Evolutionary conservation across 2,113 vertebrate genomes (phyloP).

Genomic region (Sander vitreus): DNA sequence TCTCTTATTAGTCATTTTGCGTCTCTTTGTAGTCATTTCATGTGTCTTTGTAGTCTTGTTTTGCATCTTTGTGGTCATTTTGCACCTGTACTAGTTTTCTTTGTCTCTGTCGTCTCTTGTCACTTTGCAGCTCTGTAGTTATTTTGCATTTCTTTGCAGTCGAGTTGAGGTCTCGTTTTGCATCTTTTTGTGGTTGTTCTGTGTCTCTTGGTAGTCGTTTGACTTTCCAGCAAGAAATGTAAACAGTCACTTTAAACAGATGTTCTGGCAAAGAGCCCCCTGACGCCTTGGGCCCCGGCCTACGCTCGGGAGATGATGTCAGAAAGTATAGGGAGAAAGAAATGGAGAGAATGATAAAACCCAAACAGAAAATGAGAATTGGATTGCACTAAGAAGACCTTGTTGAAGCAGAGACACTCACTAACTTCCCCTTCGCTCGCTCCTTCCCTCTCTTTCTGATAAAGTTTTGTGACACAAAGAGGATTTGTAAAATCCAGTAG

Average conservation of each 20-base stretch:
- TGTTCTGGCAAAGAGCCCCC: not conserved
- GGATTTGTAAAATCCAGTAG: constrained; percentile 74
- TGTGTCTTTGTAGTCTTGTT: not conserved
- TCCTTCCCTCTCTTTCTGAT: constrained; percentile 35
- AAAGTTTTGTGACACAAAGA: constrained; percentile 76
- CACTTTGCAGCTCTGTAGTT: not conserved
- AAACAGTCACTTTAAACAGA: not conserved
- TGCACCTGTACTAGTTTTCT: too few relatives aligned
- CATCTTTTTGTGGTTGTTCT: not conserved
- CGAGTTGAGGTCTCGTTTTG: not conserved
- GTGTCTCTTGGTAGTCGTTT: not conserved
- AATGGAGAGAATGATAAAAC: not conserved
- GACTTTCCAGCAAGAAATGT: not conserved
- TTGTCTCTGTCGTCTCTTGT: not conserved
- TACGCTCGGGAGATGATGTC: not conserved
- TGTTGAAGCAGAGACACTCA: constrained; percentile 11
- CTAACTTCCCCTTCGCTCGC: constrained; percentile 29
- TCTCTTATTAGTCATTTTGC: not conserved
- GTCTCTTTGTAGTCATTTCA: not conserved
- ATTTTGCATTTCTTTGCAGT: not conserved
- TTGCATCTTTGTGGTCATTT: not conserved
- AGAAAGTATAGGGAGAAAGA: not conserved
- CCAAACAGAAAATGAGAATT: not conserved
- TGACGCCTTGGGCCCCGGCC: not conserved
- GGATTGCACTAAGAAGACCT: constrained; percentile 10